A percentile compares a stretch with the other conserved stretches of the same genome.
These are phyloP conservation scores for Athripsodes cinereus DNA, from an alignment of 2,888 invertebrate genomes.

Conservation along the genomic window DNA sequence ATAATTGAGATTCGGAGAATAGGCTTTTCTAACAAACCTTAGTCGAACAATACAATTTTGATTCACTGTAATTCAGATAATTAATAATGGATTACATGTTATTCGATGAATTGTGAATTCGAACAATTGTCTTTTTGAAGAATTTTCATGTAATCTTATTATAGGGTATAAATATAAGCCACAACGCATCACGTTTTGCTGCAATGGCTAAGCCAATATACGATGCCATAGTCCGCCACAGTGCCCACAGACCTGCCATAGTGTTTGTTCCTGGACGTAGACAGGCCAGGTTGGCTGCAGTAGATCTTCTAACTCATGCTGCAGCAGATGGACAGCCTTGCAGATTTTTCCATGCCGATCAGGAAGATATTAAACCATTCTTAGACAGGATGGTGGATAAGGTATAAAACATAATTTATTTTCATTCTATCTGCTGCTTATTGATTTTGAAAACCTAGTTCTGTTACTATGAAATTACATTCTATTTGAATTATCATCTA, in stretches of 20 bases:
- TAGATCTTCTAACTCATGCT: slow-evolving; percentile 90
- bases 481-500: too few relatives aligned
- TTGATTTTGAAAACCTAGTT: background rate
- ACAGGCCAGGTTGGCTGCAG: slow-evolving; percentile 89
- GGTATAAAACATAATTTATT: slow-evolving; percentile 39
- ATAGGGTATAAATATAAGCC: slow-evolving; percentile 94
- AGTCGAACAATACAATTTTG: too few relatives aligned
- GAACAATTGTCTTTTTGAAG: background rate
- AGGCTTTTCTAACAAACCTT: too few relatives aligned
- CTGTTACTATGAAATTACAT: background rate
- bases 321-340: slow-evolving; percentile 83
- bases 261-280: slow-evolving; percentile 90
- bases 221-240: slow-evolving; percentile 80
- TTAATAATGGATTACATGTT: too few relatives aligned
- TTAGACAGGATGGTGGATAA: slow-evolving; percentile 83
- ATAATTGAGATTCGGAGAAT: too few relatives aligned
- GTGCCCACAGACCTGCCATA: slow-evolving; percentile 77
- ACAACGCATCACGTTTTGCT: slow-evolving; percentile 91
- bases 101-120: background rate
- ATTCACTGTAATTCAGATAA: too few relatives aligned
- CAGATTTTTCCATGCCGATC: slow-evolving; percentile 83
- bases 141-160: background rate
- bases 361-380: slow-evolving; percentile 83
- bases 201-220: slow-evolving; percentile 99
- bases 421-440: background rate